These are phyloP conservation scores for Zootoca vivipara DNA, from an alignment of 2,113 vertebrate genomes.

Conservation along the genomic window DNA sequence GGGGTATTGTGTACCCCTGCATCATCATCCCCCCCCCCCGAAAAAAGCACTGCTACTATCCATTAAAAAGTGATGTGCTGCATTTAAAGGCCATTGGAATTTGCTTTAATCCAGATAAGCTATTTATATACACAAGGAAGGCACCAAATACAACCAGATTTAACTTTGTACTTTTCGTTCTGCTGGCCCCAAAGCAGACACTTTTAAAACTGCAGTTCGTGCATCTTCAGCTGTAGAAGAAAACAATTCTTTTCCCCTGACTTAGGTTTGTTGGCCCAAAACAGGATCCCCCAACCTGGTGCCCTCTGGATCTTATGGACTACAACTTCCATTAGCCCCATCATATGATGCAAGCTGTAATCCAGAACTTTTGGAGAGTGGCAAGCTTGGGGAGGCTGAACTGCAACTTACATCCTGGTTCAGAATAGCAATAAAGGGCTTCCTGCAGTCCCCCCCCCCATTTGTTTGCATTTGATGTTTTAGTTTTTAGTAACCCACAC, in stretches of 20 bases:
- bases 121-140: background rate
- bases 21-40: too few species aligned
- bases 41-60: background rate
- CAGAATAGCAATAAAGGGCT: slow-evolving; percentile 8
- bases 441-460: too few species aligned
- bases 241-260: background rate
- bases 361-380: too few species aligned
- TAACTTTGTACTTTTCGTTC: background rate
- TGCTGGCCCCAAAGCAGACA: background rate
- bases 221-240: background rate
- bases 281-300: too few species aligned
- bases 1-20: too few species aligned
- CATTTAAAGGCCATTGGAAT: background rate
- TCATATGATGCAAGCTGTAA: too few species aligned
- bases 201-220: background rate
- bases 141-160: background rate
- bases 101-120: background rate
- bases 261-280: too few species aligned
- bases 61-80: background rate
- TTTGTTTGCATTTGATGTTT: background rate
- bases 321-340: too few species aligned
- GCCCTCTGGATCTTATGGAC: too few species aligned
- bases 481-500: background rate
- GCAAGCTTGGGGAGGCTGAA: background rate
- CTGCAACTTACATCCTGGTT: background rate